Conservation (phyloP, 2,113 vertebrate species). For the Erythrocercus mccallii region DNA sequence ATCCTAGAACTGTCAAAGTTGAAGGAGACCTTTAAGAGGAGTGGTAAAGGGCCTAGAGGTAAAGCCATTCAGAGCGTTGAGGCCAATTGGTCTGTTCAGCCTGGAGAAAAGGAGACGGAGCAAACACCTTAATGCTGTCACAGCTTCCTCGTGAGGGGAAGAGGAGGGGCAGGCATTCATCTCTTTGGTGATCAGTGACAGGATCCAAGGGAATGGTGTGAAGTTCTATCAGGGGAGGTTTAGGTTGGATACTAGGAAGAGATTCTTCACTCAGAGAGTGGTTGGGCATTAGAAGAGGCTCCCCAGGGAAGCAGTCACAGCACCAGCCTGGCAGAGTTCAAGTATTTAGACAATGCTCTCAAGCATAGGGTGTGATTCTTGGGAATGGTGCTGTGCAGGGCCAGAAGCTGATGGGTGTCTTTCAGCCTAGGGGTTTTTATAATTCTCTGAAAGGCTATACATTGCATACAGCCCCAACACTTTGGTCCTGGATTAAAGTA, state of each 20-base stretch:
- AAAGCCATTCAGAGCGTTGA: not conserved
- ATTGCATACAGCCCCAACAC: not conserved
- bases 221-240: not conserved
- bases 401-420: not conserved
- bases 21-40: not conserved
- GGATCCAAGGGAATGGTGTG: accelerated
- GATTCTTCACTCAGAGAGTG: not conserved
- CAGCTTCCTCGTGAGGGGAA: accelerated
- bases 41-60: not conserved
- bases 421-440: not conserved
- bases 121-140: accelerated
- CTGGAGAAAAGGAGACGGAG: not conserved
- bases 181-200: not conserved
- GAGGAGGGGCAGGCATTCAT: not conserved
- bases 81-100: not conserved
- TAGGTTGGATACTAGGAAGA: not conserved
- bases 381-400: too few species aligned
- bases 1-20: not conserved
- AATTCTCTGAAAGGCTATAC: not conserved
- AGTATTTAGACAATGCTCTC: not conserved
- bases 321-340: not conserved
- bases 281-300: accelerated
- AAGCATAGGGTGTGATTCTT: not conserved
- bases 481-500: not conserved
- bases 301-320: not conserved